Evolutionary conservation across 2,888 invertebrate genomes (phyloP).

Genomic region (Bellardia bayeri): DNA sequence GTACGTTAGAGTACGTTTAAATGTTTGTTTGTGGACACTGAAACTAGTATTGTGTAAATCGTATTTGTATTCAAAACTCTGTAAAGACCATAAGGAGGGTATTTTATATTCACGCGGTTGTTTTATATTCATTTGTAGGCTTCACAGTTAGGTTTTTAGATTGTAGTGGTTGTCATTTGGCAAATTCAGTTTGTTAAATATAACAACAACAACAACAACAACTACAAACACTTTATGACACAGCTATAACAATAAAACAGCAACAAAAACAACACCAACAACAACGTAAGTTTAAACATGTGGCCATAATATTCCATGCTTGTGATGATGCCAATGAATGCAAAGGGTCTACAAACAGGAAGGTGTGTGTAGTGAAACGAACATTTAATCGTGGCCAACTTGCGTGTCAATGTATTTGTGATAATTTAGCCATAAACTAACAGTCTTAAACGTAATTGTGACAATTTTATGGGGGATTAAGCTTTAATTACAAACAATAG

Average conservation of each 20-base stretch:
- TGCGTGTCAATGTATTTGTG: slow-evolving; percentile 60
- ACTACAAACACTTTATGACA: slow-evolving; percentile 16
- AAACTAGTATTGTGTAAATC: slow-evolving; percentile 25
- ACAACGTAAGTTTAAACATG: slow-evolving; percentile 47
- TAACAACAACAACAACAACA: slow-evolving; percentile 28
- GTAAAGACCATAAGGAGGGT: slow-evolving; percentile 42
- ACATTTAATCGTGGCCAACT: slow-evolving; percentile 56
- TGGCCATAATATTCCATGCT: slow-evolving; percentile 39
- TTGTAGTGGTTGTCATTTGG: slow-evolving; percentile 65
- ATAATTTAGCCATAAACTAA: slow-evolving; percentile 72
- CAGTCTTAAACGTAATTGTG: slow-evolving; percentile 69
- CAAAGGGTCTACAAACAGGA: slow-evolving; percentile 8
- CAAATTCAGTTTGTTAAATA: slow-evolving; percentile 66
- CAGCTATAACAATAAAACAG: slow-evolving; percentile 31
- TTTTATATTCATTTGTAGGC: slow-evolving; percentile 71
- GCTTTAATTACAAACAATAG: slow-evolving; percentile 69
- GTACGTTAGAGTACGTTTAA: neutral
- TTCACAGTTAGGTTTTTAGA: slow-evolving; percentile 61
- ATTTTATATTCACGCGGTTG: slow-evolving; percentile 69
- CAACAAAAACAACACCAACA: slow-evolving; percentile 31
- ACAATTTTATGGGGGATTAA: slow-evolving; percentile 70
- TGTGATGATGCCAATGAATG: slow-evolving; percentile 36
- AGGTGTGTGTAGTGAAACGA: slow-evolving; percentile 36
- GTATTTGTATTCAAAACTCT: slow-evolving; percentile 28
- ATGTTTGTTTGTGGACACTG: neutral